Evolutionary conservation across 2,797 vertebrate species (phyloP), one percentile per base, ranked within the genome.

Genomic region (Arctocebus calabarensis): DNA sequence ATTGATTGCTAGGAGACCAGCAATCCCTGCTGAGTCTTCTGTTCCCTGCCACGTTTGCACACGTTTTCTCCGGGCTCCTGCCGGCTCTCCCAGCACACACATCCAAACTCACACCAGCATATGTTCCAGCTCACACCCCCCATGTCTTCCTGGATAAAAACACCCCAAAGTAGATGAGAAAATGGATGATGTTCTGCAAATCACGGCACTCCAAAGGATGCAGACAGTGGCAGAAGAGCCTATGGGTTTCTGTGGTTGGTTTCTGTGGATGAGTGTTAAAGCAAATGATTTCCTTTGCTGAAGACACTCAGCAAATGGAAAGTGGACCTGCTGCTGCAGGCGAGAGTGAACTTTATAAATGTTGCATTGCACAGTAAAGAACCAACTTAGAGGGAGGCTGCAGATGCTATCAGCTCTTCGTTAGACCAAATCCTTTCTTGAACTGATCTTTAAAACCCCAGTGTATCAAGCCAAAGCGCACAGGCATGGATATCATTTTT

Each of bases 1-100:
- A 96, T 86, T 22, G 32, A 97, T 97, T 97, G 90, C 94, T 96
- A 96, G 96, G 97, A 97, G 97, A 94, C 94, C 82, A 93, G 77
- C 45, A 32, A 7, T 89, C 61, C 89, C 94, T 61, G 84, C 93
- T 90, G 84, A 14, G 68, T 40, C 94, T 61, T 86, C 79, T 84
- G 55, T 70, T 94, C n/a, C 40, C 86, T 70, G 75, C 71, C 77
- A 74, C 27, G 0, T 91, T 89, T 62, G 78, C 25, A 89, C 62
- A 82, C 19, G 4, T 70, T 86, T 88, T 84, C 70, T 17, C 70
- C 71, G 62, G 71, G 37, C 62, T 94, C 37, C 90, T 89, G 73
- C 40, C 84, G 91, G 68, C 48, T 94, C 75, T 87, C 62, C 78
- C 66, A 88, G 55, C 34, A 68, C 52, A 79, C 32, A 91, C 25